Base-by-base conservation (phyloP, 1,140 invertebrate species). In the Chrysopa pallens region DNA sequence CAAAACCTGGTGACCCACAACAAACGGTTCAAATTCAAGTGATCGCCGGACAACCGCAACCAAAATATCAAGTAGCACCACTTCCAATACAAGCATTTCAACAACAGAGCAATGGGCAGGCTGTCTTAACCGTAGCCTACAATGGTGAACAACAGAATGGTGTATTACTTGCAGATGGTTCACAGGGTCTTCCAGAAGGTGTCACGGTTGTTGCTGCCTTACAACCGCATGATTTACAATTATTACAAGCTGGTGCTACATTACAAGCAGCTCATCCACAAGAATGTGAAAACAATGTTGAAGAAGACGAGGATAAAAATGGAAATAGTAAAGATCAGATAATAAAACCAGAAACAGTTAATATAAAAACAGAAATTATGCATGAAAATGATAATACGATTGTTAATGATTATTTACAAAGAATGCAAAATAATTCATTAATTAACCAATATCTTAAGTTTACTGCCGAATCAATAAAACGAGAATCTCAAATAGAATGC, bases 1-100 rank as follows among this genome's bases (percentile, higher is more conserved):
- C 70, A 4, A 84, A 83, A 53, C 78, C 80, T 52, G 80, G 70
- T 45, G 72, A 74, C 51, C 76, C 78, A 13, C 78, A 80, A 51
- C 77, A 79, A 48, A 80, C 76, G 7, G 73, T 84, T 11, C 80
- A 84, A 57, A 83, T 84, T 38, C 79, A 82, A 56, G 40, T 50
- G n/a, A 57, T 45, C 42, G 48, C 50, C n/a, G 47, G 60, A 3
- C 68, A 71, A 38, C 72, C 76, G 2, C 31, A 33, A 43, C 76
- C 75, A 0, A 80, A 80, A 49, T 80, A 78, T 58, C 77, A 80
- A 49, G 59, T 75, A 36, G 67, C 70, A 0, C 76, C 76, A 36
- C 76, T 80, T 55, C 77, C 76, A 4, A 67, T 75, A 46, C 71
- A 74, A 46, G 65, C 69, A 4, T 71, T 73, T 47, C 64, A 67